Conservation (phyloP, 2,113 vertebrate species). For the Furnarius figulus region DNA sequence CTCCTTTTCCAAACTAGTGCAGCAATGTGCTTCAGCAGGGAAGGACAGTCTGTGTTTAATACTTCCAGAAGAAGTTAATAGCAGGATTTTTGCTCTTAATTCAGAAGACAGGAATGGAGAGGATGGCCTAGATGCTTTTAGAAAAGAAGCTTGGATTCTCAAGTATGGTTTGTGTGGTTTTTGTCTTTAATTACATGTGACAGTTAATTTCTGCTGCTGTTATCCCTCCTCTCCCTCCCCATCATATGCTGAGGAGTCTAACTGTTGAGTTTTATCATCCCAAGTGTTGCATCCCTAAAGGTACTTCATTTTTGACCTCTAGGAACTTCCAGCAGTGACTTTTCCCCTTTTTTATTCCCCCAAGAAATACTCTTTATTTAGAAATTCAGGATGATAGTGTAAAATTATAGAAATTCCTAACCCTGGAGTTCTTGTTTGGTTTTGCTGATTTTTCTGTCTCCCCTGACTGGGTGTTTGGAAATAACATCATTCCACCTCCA, state of each 20-base stretch:
- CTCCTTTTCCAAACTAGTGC: background rate
- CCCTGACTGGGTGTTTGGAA: background rate
- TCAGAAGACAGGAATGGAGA: background rate
- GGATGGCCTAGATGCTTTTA: background rate
- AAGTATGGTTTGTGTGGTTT: background rate
- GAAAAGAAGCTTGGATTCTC: background rate
- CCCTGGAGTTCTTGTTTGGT: background rate
- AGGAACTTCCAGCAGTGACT: background rate
- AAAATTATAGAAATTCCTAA: background rate
- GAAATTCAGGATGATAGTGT: background rate
- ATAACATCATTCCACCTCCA: background rate
- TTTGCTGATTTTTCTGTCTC: background rate
- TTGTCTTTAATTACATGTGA: background rate
- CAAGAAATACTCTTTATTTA: background rate
- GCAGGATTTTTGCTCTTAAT: background rate
- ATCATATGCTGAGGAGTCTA: background rate
- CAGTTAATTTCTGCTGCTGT: background rate
- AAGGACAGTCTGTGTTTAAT: background rate
- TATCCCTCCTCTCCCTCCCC: background rate
- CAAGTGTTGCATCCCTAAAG: background rate
- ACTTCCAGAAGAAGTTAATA: background rate
- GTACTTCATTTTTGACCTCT: background rate
- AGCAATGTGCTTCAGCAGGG: background rate
- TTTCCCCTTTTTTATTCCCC: background rate
- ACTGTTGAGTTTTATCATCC: background rate